Evolutionary conservation across 1,140 invertebrate species (phyloP), one percentile per base, ranked within the genome.

Genomic region (Mamestra configurata): DNA sequence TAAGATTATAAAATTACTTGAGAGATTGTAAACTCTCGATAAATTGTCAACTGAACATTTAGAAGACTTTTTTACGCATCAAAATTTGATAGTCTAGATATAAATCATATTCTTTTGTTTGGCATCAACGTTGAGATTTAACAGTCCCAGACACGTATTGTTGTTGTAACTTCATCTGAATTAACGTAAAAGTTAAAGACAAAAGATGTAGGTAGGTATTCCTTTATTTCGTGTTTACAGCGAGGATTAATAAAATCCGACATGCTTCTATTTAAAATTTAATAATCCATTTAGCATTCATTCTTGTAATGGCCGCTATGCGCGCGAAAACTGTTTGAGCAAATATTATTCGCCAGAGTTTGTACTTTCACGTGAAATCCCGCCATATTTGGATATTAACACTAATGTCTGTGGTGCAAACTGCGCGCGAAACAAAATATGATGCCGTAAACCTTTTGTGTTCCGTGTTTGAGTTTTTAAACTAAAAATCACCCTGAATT

Each of bases 161-260:
- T 59, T 31, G n/a, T 40, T 66, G n/a, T 20, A 66, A 40, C 35
- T 66, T 37, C 10, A 66, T 66, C 61, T 66, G 35, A 35, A 66
- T 66, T 66, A 40, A 40, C 35, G 31, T 64, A 20, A 40, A 64
- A 37, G 8, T 40, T 66, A 43, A 37, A 66, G 10, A 66, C 61
- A 66, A 66, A 66, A 66, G 61, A 66, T n/a, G 35, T n/a, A n/a
- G n/a, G n/a, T n/a, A n/a, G n/a, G n/a, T 31, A 37, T 66, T 66
- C 61, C 10, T 66, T 40, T 40, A 66, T 66, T 22, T 13, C 18
- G 61, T 66, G 18, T 40, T 66, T 11, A 66, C n/a, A 37, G n/a
- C n/a, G 18, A 40, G 61, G 43, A n/a, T n/a, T 66, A 15, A 20
- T 18, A 37, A 35, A 37, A 64, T 64, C 35, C 18, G 35, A 43